Evolutionary conservation across 2,113 vertebrate genomes (phyloP), one percentile per base, ranked within the genome.

Genomic region (Ariopsis seemanni): DNA sequence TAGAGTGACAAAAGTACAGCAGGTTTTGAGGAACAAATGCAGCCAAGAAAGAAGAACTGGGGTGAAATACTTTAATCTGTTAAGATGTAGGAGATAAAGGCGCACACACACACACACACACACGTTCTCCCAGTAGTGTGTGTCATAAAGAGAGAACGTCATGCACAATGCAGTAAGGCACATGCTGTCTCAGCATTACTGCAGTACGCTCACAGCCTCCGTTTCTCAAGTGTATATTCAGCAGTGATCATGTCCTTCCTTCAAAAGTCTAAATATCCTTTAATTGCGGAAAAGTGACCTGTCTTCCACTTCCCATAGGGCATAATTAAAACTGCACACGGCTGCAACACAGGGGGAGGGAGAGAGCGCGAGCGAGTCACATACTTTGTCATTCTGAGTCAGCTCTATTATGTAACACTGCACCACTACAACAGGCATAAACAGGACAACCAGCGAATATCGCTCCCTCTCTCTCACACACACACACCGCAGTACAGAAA

Each of bases 301-400:
- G 30, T 48, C 48, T 82, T 34, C 60, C 22, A 48, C 34, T 10
- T 63, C 25, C 22, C 74, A 6, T 62, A 34, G 86, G 77, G 84
- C 89, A 79, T 77, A 88, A 92, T 92, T 93, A 93, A 93, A 92
- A 92, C 83, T 86, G 88, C 89, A 93, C 90, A 91, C 82, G 85
- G 83, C 87, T 57, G 71, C 81, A 57, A 84, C 77, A 87, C 90
- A 86, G 88, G 82, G 7, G 10, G 11, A 57, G 30, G 3, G 7
- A 20, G 11, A 42, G 17, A 10, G 0, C 20, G 14, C 20, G 20
- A 34, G 58, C 3, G 0, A n/a, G 7, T 0, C 18, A 62, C 30
- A 42, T 81, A 89, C 25, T 62, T 72, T 69, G 12, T 63, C 62
- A 80, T 63, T 75, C 58, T 63, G 25, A 87, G 83, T 88, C 87